Percentiles rank a stretch among this genome's conserved stretches.
Conservation (phyloP, 2,797 vertebrate species). For the Hozukius guyotensis region DNA sequence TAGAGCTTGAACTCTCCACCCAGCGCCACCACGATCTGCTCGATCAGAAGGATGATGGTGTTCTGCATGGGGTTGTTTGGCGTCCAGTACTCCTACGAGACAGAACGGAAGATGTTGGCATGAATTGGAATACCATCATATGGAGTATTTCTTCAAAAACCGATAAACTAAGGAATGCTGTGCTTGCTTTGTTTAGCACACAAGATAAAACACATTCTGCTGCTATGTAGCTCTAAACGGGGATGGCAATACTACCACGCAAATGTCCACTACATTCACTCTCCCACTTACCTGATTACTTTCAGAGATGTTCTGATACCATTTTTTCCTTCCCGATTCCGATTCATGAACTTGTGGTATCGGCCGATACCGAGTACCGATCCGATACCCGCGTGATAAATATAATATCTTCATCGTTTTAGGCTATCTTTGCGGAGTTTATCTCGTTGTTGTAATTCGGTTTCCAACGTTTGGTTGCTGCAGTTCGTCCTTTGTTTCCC, state of each 20-base stretch:
- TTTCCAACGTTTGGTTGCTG: too few relatives aligned
- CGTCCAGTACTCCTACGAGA: slow-evolving; percentile 95
- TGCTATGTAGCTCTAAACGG: not conserved
- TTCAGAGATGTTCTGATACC: too few relatives aligned
- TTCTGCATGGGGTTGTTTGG: slow-evolving; percentile 99
- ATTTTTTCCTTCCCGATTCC: too few relatives aligned
- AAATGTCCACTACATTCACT: not conserved
- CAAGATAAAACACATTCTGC: not conserved
- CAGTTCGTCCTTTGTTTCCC: too few relatives aligned
- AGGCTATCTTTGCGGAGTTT: too few relatives aligned
- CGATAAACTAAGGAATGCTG: not conserved
- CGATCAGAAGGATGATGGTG: slow-evolving; percentile 97
- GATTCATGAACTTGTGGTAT: too few relatives aligned
- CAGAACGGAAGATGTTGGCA: slow-evolving; percentile 7
- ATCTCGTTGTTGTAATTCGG: too few relatives aligned
- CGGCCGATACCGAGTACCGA: too few relatives aligned
- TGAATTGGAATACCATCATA: not conserved
- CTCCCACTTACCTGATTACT: not conserved
- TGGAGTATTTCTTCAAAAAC: not conserved
- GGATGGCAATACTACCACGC: not conserved
- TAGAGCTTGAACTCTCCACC: slow-evolving; percentile 99
- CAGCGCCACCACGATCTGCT: slow-evolving; percentile 97
- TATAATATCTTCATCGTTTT: too few relatives aligned
- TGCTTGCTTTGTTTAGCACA: not conserved
- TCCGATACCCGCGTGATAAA: too few relatives aligned